Conservation (phyloP, 2,113 vertebrate genomes). For the Leptocoma aspasia region DNA sequence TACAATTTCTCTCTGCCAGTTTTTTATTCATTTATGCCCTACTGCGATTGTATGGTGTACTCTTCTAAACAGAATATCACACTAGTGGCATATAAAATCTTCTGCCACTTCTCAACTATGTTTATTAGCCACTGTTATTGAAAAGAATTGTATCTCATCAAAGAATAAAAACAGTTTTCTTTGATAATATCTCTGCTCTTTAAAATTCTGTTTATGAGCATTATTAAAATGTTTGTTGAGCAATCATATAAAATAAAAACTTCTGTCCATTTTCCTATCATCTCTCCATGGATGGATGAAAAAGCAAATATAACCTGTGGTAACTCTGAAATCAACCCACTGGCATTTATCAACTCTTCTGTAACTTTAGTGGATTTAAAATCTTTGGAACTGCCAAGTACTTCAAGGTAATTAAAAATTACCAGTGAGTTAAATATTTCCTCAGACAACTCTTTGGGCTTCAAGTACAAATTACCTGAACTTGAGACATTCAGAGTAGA, state of each 20-base stretch:
- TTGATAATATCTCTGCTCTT: neutral
- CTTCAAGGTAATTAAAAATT: neutral
- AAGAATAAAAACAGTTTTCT: neutral
- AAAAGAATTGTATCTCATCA: neutral
- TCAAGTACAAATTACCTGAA: neutral
- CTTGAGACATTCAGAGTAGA: neutral
- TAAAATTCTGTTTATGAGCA: neutral
- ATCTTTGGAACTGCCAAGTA: neutral
- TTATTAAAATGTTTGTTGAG: neutral
- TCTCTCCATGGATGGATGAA: neutral
- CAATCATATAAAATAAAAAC: neutral
- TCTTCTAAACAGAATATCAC: neutral
- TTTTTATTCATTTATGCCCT: neutral
- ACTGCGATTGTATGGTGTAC: neutral
- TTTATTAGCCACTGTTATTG: neutral
- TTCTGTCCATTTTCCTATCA: neutral
- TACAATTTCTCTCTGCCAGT: neutral
- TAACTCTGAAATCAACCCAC: neutral
- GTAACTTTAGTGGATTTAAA: neutral
- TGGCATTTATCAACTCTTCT: neutral
- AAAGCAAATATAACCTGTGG: neutral
- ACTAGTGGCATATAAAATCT: neutral
- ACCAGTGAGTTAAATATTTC: neutral
- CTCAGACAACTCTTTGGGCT: neutral
- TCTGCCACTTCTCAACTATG: neutral